Evolutionary conservation across 53 echinoderm and acorn worm genomes (phyloP).

Genomic region (Antedon mediterranea): DNA sequence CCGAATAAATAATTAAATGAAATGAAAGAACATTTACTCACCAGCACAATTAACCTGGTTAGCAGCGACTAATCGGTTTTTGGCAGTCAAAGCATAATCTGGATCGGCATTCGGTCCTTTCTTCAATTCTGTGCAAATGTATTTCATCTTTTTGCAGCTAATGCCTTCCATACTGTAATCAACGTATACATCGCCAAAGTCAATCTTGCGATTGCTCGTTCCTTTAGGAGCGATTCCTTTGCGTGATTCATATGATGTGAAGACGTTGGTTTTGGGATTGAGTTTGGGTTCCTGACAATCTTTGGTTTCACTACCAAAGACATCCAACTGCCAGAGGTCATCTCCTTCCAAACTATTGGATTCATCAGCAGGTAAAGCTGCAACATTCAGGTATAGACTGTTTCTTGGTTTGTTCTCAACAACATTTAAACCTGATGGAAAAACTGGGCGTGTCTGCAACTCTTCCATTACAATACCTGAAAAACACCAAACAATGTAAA

Average conservation of each 20-base stretch:
- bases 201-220: conserved; percentile 1
- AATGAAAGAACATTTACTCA: not conserved
- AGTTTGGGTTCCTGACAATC: not conserved
- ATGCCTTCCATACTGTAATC: conserved; percentile 61
- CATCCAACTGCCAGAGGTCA: conserved; percentile 54
- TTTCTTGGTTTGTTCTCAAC: not conserved
- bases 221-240: not conserved
- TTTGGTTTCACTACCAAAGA: conserved; percentile 14
- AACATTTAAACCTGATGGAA: not conserved
- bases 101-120: conserved; percentile 48
- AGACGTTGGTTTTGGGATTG: not conserved
- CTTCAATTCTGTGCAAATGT: conserved; percentile 58
- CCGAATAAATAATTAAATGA: too few species aligned
- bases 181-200: conserved; percentile 39
- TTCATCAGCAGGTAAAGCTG: not conserved
- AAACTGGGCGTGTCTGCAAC: not conserved
- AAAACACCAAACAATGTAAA: not conserved
- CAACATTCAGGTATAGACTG: not conserved
- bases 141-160: conserved; percentile 35
- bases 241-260: not conserved
- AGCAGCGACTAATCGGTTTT: not conserved
- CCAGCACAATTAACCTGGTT: not conserved
- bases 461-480: not conserved
- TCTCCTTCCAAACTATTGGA: conserved; percentile 11
- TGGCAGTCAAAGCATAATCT: conserved; percentile 40